Evolutionary conservation across 2,797 vertebrate species (phyloP).

Genomic region (Tauraco hartlaubi): DNA sequence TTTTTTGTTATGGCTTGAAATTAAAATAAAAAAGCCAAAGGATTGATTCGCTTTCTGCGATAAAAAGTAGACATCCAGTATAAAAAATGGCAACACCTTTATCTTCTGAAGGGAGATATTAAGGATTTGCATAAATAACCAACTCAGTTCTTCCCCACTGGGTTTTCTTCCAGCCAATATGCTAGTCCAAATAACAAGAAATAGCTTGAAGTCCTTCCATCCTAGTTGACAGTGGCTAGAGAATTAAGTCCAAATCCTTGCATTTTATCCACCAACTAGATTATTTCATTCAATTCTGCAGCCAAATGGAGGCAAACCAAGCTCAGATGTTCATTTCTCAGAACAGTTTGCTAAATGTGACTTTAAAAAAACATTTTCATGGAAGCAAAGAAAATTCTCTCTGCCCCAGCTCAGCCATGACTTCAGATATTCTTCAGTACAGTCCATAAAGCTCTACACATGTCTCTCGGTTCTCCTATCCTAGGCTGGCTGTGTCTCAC

Average conservation of each 20-base stretch:
- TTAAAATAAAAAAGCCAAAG: not conserved
- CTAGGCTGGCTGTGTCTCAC: not conserved
- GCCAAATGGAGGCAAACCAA: slow-evolving; percentile 11
- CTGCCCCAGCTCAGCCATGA: not conserved
- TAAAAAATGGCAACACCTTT: slow-evolving; percentile 5
- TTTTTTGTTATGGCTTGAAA: not conserved
- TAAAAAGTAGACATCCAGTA: not conserved
- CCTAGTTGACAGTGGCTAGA: slow-evolving; percentile 14
- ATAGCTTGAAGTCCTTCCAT: slow-evolving; percentile 21
- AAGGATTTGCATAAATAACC: slow-evolving; percentile 51
- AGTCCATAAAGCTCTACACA: not conserved
- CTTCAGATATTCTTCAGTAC: not conserved
- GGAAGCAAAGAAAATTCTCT: not conserved
- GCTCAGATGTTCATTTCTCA: not conserved
- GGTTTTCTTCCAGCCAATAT: slow-evolving; percentile 7
- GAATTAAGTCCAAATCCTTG: slow-evolving; percentile 36
- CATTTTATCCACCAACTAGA: not conserved
- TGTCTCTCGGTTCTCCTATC: not conserved
- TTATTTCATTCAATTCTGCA: slow-evolving; percentile 3
- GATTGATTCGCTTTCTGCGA: not conserved
- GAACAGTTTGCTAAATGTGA: not conserved
- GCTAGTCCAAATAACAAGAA: slow-evolving; percentile 5
- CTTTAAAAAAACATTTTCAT: not conserved
- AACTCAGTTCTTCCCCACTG: not conserved
- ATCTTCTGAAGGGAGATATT: slow-evolving; percentile 16